Evolutionary conservation across 2,797 vertebrate species (phyloP).

Genomic region (Tadarida brasiliensis): DNA sequence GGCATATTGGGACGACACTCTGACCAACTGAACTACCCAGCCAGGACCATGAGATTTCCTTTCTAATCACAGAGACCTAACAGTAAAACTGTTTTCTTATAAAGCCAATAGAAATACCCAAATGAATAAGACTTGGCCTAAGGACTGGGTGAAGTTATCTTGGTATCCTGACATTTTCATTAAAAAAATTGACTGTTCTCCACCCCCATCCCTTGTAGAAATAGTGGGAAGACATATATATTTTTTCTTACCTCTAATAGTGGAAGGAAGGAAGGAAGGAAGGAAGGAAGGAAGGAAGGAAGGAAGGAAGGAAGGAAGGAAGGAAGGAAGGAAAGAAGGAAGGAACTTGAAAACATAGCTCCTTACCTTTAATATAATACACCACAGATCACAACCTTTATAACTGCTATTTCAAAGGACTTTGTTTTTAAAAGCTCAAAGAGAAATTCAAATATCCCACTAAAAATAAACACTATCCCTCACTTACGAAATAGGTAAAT

Average conservation of each 20-base stretch:
- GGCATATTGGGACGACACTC: not conserved
- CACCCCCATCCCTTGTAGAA: not conserved
- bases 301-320: too few species aligned
- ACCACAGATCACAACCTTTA: not conserved
- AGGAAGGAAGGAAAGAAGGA: not conserved
- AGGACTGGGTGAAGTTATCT: not conserved
- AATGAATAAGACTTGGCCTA: not conserved
- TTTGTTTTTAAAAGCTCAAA: slow-evolving; percentile 10
- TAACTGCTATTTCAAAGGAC: not conserved
- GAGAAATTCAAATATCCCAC: not conserved
- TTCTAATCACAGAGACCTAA: not conserved
- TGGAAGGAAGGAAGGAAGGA: not conserved
- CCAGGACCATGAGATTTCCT: not conserved
- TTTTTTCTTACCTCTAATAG: not conserved
- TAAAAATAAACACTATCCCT: not conserved
- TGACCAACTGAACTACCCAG: not conserved
- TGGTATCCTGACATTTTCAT: not conserved
- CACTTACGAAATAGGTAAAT: not conserved
- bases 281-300: rapidly evolving
- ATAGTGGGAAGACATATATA: not conserved
- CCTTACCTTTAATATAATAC: not conserved
- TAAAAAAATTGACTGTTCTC: not conserved
- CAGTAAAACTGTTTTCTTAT: not conserved
- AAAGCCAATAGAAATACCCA: not conserved
- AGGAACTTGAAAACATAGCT: not conserved